Evolutionary conservation across 2,797 vertebrate species (phyloP).

Genomic region (Xenentodon cancila): DNA sequence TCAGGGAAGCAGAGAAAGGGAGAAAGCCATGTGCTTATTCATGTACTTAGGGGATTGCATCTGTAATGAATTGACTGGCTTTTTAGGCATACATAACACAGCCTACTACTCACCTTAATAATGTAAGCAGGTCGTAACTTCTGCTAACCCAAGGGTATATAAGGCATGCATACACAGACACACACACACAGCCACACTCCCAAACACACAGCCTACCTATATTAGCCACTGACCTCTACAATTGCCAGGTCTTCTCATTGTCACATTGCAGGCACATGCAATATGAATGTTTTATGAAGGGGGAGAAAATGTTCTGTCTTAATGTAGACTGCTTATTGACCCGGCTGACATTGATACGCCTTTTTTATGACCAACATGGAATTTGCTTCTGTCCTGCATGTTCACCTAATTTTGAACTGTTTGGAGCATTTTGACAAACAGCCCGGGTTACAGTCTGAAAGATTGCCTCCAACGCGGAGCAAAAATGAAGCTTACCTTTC

Average conservation of each 20-base stretch:
- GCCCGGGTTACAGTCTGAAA: not conserved
- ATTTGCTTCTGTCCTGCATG: not conserved
- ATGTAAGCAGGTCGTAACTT: conserved; percentile 79
- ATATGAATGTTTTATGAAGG: conserved; percentile 66
- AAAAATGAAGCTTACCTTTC: not conserved
- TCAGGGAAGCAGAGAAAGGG: conserved; percentile 58
- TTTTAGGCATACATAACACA: conserved; percentile 78
- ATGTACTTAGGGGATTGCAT: conserved; percentile 83
- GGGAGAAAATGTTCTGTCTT: conserved; percentile 16
- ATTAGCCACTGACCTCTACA: conserved; percentile 72
- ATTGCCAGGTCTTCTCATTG: conserved; percentile 60
- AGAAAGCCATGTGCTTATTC: conserved; percentile 69
- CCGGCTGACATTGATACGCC: not conserved
- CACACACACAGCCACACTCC: conserved; percentile 29
- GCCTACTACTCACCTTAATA: conserved; percentile 80
- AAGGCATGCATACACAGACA: conserved; percentile 53
- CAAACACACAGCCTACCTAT: conserved; percentile 56
- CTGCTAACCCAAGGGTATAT: conserved; percentile 78
- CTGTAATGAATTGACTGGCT: conserved; percentile 78
- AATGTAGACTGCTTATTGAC: conserved; percentile 9
- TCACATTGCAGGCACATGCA: conserved; percentile 55
- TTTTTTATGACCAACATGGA: not conserved
- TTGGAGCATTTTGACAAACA: not conserved
- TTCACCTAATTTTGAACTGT: not conserved
- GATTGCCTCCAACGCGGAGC: not conserved